phyloP scores from a whole-genome alignment of 2,888 invertebrate species.

The Thera britannica region DNA sequence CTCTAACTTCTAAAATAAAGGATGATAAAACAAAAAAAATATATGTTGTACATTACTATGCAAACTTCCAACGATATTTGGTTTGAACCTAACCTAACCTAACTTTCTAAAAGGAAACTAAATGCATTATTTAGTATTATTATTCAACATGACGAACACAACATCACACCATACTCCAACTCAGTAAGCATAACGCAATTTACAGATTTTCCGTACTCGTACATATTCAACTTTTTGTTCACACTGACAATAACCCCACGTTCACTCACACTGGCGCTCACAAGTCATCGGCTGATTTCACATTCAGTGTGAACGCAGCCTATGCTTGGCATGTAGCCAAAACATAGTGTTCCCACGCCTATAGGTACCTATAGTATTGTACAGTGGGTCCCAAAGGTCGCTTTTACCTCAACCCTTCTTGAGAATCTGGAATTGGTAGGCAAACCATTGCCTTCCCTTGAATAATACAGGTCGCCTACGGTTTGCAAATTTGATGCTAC shows the following conservation, averaged over 20 bases:
- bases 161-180: too few relatives aligned
- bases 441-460: slow-evolving; percentile 4
- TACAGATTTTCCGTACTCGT: too few relatives aligned
- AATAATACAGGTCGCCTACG: slow-evolving; percentile 9
- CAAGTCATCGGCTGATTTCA: not conserved
- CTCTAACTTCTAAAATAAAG: too few relatives aligned
- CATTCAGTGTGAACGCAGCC: not conserved
- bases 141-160: too few relatives aligned
- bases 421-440: slow-evolving; percentile 4
- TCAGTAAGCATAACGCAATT: not conserved
- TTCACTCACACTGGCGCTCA: not conserved
- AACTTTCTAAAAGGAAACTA: too few relatives aligned
- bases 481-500: slow-evolving; percentile 4
- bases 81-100: too few relatives aligned
- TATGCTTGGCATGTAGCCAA: not conserved
- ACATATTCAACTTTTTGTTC: too few relatives aligned
- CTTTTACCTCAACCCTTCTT: slow-evolving; percentile 15
- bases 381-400: not conserved
- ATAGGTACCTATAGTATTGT: not conserved
- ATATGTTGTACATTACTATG: too few relatives aligned
- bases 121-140: too few relatives aligned
- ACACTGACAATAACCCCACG: too few relatives aligned
- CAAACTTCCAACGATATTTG: too few relatives aligned
- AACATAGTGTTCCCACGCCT: not conserved
- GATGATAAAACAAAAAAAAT: too few relatives aligned